A percentile compares a stretch with the other conserved stretches of the same genome.
Evolutionary conservation across 2,113 vertebrate genomes (phyloP).

Genomic region (Gymnorhina tibicen): DNA sequence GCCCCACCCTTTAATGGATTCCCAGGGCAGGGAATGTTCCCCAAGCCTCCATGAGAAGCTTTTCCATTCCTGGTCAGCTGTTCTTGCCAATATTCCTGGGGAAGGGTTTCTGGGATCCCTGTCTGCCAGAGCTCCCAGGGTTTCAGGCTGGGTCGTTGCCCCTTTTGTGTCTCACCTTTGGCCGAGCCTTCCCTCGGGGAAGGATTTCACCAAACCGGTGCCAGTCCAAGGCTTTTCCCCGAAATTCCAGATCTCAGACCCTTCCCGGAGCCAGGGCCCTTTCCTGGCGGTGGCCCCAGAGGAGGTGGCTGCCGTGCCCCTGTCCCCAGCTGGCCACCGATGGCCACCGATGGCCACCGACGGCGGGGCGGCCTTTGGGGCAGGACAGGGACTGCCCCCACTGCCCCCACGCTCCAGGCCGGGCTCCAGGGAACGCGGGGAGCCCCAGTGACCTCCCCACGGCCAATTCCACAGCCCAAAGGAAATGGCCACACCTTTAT

Average conservation of each 20-base stretch:
- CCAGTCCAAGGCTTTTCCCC: neutral
- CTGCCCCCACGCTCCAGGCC: neutral
- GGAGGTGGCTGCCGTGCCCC: neutral
- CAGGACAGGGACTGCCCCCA: neutral
- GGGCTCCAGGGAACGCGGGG: neutral
- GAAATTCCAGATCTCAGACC: neutral
- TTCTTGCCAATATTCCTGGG: neutral
- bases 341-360: rapidly evolving
- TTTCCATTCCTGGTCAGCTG: neutral
- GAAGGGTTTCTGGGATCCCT: neutral
- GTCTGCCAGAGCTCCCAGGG: neutral
- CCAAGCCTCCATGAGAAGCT: neutral
- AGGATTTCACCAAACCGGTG: neutral
- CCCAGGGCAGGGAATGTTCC: neutral
- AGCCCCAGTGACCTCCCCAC: neutral
- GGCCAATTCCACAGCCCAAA: rapidly evolving
- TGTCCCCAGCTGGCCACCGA: neutral
- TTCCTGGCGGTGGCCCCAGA: neutral
- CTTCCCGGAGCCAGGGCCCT: neutral
- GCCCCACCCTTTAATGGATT: too few relatives aligned
- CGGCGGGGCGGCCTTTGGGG: neutral
- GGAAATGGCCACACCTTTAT: too few relatives aligned
- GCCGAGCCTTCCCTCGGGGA: neutral
- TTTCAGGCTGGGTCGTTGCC: neutral
- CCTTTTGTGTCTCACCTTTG: neutral